Percentiles rank a stretch among this genome's conserved stretches.
Conservation (phyloP, 2,888 invertebrate genomes). For the Trilocha varians region DNA sequence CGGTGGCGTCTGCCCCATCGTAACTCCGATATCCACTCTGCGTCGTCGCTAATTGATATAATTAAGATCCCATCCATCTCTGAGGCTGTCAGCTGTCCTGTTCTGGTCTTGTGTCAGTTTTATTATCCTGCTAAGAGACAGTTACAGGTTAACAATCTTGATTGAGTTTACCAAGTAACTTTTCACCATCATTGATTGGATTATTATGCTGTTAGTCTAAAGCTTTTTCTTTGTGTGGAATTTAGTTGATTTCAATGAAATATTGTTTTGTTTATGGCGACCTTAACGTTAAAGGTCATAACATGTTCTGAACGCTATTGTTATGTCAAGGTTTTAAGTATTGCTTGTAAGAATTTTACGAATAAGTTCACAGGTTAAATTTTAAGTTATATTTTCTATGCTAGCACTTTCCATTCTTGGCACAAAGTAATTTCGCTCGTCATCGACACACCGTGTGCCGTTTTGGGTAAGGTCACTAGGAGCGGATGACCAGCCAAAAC, state of each 20-base stretch:
- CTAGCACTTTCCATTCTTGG: conserved; percentile 2
- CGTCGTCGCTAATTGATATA: conserved; percentile 32
- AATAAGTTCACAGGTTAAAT: neutral
- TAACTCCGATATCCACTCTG: conserved; percentile 17
- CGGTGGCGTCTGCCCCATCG: conserved; percentile 14
- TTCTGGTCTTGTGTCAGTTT: neutral
- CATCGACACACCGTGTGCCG: conserved; percentile 29
- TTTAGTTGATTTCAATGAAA: neutral
- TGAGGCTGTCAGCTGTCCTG: neutral
- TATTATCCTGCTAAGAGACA: too few relatives aligned
- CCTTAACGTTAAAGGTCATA: neutral
- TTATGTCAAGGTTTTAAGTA: neutral
- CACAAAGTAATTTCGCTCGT: conserved; percentile 11
- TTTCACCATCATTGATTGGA: too few relatives aligned
- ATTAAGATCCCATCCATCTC: conserved; percentile 31
- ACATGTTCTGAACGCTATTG: neutral
- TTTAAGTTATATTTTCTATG: neutral
- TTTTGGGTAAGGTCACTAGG: conserved; percentile 26
- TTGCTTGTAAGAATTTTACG: neutral
- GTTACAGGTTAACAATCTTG: too few relatives aligned
- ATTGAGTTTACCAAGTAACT: too few relatives aligned
- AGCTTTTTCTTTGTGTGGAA: too few relatives aligned
- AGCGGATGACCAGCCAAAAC: conserved; percentile 22
- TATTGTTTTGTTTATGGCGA: neutral
- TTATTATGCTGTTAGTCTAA: too few relatives aligned